Percentiles rank a stretch among this genome's conserved stretches.
Conservation (phyloP, 2,888 invertebrate genomes). For the Toxonevra muliebris region DNA sequence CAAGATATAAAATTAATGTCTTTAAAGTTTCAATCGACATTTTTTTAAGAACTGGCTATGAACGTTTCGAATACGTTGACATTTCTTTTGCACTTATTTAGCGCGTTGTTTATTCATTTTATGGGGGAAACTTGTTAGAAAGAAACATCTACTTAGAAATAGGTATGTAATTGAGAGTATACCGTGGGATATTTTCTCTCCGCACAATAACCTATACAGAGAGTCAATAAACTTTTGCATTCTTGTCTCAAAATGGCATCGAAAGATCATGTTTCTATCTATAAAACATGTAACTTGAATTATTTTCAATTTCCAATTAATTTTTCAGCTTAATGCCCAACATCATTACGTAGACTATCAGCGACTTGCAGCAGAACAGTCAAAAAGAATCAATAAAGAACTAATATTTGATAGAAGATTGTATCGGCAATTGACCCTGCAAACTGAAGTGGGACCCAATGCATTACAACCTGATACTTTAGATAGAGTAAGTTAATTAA, state of each 20-base stretch:
- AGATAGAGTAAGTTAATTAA: slow-evolving; percentile 73
- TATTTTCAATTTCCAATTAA: neutral
- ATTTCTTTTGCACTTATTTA: too few relatives aligned
- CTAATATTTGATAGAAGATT: slow-evolving; percentile 75
- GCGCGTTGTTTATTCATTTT: too few relatives aligned
- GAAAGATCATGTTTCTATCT: too few relatives aligned
- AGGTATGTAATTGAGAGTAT: too few relatives aligned
- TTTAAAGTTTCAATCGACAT: neutral
- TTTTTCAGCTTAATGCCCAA: slow-evolving; percentile 77
- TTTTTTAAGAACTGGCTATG: too few relatives aligned
- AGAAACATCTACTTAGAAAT: too few relatives aligned
- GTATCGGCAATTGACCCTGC: slow-evolving; percentile 77
- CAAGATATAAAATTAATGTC: neutral
- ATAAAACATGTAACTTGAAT: neutral
- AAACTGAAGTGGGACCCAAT: slow-evolving; percentile 84
- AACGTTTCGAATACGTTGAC: too few relatives aligned
- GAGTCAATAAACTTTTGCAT: too few relatives aligned
- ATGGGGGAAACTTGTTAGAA: too few relatives aligned
- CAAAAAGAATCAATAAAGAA: slow-evolving; percentile 75
- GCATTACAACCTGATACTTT: slow-evolving; percentile 84
- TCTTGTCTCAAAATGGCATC: too few relatives aligned
- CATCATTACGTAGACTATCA: slow-evolving; percentile 85
- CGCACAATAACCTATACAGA: too few relatives aligned
- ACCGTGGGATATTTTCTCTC: too few relatives aligned
- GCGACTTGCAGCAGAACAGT: slow-evolving; percentile 79